Evolutionary conservation across 2,888 invertebrate genomes (phyloP).

Genomic region (Spialia ferax): DNA sequence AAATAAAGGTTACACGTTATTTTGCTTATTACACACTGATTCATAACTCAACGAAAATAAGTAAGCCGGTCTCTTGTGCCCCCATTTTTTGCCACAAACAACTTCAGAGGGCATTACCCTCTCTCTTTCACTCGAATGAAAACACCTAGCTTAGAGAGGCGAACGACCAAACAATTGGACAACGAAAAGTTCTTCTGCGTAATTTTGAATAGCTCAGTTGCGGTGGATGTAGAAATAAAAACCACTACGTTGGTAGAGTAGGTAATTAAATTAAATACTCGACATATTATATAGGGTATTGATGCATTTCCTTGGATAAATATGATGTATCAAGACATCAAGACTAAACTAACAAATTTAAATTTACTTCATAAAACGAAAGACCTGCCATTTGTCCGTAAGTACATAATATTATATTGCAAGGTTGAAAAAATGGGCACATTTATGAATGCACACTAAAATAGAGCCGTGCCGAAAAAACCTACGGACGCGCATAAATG

Average conservation of each 20-base stretch:
- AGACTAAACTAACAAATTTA: no score
- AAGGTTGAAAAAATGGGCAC: slow-evolving; percentile 2
- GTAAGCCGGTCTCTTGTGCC: slow-evolving; percentile 78
- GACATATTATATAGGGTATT: no score
- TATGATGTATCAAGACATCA: no score
- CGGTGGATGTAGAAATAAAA: no score
- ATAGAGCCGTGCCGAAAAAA: slow-evolving; percentile 58
- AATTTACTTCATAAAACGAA: neutral
- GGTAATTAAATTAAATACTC: neutral
- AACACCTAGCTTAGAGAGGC: slow-evolving; percentile 72
- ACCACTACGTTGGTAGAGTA: neutral
- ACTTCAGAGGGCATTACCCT: slow-evolving; percentile 83
- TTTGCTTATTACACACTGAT: slow-evolving; percentile 82
- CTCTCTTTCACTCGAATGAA: slow-evolving; percentile 70
- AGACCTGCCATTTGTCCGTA: neutral
- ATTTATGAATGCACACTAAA: slow-evolving; percentile 10
- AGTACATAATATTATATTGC: slow-evolving; percentile 27
- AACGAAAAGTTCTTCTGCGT: slow-evolving; percentile 47
- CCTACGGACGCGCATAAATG: slow-evolving; percentile 60
- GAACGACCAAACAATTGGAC: slow-evolving; percentile 64
- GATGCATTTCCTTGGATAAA: no score
- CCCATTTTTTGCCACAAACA: slow-evolving; percentile 86
- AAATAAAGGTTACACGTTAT: slow-evolving; percentile 40
- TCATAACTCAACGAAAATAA: slow-evolving; percentile 81
- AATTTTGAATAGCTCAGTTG: neutral